Base-by-base conservation (phyloP, 2,113 vertebrate species). In the Diadophis punctatus region DNA sequence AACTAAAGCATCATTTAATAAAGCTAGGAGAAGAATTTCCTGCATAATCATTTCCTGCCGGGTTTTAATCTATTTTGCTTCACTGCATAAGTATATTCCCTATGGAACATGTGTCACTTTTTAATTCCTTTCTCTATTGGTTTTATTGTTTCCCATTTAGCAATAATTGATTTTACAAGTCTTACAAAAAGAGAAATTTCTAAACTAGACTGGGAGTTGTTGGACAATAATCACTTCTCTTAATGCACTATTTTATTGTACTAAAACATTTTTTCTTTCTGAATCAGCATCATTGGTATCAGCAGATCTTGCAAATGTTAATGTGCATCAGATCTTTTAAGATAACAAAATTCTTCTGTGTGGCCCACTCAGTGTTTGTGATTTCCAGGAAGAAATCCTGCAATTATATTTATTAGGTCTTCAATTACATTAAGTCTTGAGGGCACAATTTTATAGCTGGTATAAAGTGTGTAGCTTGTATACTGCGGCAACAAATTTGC, bases 81-180 rank as follows among this genome's bases (percentile, higher is more conserved):
- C 88, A 74, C 34, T 58, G 39, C 46, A 43, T 9, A 18, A 58
- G 53, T 60, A 85, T 87, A 87, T 43, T 90, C 11, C 39, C 22
- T 34, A 51, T 9, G 18, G 89, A 48, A 55, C 20, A 27, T 53
- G 49, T 86, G 27, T 53, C 43, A 52, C 48, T 86, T 51, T 86
- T 53, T 68, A 91, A 63, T 74, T 92, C 49, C 48, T 92, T 90
- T 94, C 46, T 23, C n/a, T 87, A 51, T 43, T 94, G 89, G 53
- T 94, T 94, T 85, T 88, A 34, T 88, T 94, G 25, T 94, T 92
- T 90, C 39, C 52, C 12, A 88, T 94, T 92, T 90, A 94, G 85
- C 46, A 88, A 92, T 20, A 5, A 63, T 90, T 90, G 86, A 92
- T 94, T 93, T 93, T 74, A 11, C 8, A 22, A 53, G 12, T 48